Percentiles rank a stretch among this genome's conserved stretches.
Conservation (phyloP, 2,113 vertebrate genomes). For the Scolopax mira region DNA sequence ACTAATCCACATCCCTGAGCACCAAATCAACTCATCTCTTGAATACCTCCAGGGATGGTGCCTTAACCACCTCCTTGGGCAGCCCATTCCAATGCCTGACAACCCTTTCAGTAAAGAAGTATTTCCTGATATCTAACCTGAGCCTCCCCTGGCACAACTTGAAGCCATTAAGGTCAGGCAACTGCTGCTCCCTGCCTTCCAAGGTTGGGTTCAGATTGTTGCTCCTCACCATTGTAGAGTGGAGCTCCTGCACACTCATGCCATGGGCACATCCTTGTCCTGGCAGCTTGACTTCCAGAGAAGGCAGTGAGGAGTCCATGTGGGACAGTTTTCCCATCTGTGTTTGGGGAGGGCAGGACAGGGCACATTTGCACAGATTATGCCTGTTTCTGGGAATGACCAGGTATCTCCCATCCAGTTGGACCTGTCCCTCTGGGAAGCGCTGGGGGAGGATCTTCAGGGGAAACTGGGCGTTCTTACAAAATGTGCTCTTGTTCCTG, state of each 20-base stretch:
- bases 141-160: no score
- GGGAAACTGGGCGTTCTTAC: neutral
- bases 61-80: no score
- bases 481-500: neutral
- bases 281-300: neutral
- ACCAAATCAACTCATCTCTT: no score
- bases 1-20: no score
- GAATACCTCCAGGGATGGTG: no score
- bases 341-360: neutral
- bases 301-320: neutral
- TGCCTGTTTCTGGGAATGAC: neutral
- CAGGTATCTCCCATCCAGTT: neutral
- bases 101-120: no score
- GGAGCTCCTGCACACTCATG: neutral
- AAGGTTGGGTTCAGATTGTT: neutral
- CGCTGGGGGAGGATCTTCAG: neutral
- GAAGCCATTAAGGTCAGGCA: no score
- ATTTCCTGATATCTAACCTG: no score
- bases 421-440: neutral
- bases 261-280: fast-evolving
- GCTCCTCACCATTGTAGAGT: fast-evolving
- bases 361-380: neutral
- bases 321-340: neutral
- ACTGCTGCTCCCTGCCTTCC: neutral
- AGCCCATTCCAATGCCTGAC: no score